Conservation (phyloP, 1,140 invertebrate genomes). For the Ditylenchus dipsaci region DNA sequence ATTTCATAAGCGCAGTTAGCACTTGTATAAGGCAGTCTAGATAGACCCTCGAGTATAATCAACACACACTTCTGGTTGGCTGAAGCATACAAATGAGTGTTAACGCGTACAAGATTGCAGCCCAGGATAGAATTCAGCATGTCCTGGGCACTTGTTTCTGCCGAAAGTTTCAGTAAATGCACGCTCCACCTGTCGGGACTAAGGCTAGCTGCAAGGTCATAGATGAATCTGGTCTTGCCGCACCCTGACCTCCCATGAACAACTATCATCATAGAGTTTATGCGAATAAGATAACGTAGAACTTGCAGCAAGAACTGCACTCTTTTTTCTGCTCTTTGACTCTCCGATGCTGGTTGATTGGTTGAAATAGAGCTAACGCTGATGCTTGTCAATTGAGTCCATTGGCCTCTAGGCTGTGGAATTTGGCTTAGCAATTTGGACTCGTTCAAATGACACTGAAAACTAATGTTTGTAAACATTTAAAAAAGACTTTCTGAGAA, state of each 20-base stretch:
- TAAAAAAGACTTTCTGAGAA: too few species aligned
- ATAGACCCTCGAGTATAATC: conserved; percentile 29
- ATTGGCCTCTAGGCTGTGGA: background rate
- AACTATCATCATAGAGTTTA: conserved; percentile 11
- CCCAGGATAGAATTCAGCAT: conserved; percentile 31
- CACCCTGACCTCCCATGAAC: conserved; percentile 28
- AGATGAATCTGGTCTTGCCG: conserved; percentile 29
- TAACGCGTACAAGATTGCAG: conserved; percentile 28
- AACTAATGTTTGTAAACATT: background rate
- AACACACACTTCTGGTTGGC: conserved; percentile 28
- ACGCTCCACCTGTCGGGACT: conserved; percentile 10
- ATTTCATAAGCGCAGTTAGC: conserved; percentile 26
- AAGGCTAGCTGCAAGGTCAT: conserved; percentile 9
- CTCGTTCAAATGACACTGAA: background rate
- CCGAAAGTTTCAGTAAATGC: conserved; percentile 26
- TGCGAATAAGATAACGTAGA: background rate
- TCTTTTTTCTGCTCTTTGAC: background rate
- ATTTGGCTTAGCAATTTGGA: background rate
- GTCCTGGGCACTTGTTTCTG: conserved; percentile 15
- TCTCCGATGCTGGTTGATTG: background rate
- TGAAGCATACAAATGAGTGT: conserved; percentile 30
- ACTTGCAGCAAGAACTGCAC: background rate
- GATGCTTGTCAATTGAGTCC: background rate
- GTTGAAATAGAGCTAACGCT: too few species aligned
- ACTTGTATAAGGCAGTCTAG: conserved; percentile 15